Conservation (phyloP, 2,113 vertebrate species). For the Catagonus wagneri region DNA sequence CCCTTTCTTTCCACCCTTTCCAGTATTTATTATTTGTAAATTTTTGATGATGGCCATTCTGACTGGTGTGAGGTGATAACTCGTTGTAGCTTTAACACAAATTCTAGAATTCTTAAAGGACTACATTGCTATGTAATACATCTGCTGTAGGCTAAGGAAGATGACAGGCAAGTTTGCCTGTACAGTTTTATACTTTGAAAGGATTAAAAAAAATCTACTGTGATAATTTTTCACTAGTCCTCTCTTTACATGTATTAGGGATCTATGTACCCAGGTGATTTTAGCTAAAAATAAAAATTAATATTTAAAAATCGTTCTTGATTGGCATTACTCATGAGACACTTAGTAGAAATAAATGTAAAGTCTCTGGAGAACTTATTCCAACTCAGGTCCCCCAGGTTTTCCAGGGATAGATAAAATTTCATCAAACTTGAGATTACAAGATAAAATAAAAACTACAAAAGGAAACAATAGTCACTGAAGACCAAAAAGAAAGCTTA, state of each 20-base stretch:
- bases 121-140: not conserved
- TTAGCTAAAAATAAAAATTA: slow-evolving; percentile 12
- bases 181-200: not conserved
- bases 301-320: not conserved
- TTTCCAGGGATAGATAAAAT: not conserved
- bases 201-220: not conserved
- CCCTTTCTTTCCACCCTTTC: no score
- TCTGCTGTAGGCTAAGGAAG: not conserved
- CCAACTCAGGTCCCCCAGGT: not conserved
- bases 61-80: no score
- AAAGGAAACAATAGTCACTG: not conserved
- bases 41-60: no score
- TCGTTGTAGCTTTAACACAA: not conserved
- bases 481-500: not conserved
- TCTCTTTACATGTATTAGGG: not conserved
- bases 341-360: not conserved
- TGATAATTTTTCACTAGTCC: not conserved
- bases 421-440: not conserved
- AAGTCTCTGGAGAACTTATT: not conserved
- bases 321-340: not conserved
- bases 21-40: no score
- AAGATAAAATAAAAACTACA: not conserved
- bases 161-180: not conserved
- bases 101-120: not conserved
- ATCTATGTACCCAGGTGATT: not conserved